Conservation (phyloP, 1,140 invertebrate species). For the Neelides sp. region DNA sequence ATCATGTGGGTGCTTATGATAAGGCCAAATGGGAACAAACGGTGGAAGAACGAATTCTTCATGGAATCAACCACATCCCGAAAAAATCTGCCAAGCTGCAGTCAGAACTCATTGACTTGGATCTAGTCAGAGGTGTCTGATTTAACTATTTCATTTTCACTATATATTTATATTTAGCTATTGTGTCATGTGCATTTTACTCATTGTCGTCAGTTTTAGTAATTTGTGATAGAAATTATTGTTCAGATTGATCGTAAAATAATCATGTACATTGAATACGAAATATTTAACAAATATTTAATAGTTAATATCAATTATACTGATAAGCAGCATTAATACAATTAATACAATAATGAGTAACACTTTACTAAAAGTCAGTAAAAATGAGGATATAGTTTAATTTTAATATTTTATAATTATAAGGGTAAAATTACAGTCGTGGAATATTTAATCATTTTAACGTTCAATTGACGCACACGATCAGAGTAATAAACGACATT, state of each 20-base stretch:
- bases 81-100: slow-evolving; percentile 76
- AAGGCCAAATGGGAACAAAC: slow-evolving; percentile 93
- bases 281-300: too few species aligned
- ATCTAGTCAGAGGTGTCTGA: slow-evolving; percentile 66
- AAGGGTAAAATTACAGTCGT: too few species aligned
- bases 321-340: too few species aligned
- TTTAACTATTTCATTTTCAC: slow-evolving; percentile 35
- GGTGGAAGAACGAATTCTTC: slow-evolving; percentile 73
- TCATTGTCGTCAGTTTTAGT: neutral
- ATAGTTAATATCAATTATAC: too few species aligned
- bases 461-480: too few species aligned
- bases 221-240: neutral
- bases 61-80: slow-evolving; percentile 69
- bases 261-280: too few species aligned
- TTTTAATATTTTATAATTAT: too few species aligned
- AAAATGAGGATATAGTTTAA: too few species aligned
- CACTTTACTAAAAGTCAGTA: too few species aligned
- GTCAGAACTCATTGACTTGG: slow-evolving; percentile 87
- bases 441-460: too few species aligned
- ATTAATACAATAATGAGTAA: too few species aligned
- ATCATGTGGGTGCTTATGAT: slow-evolving; percentile 89
- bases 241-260: neutral
- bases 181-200: slow-evolving; percentile 7
- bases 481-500: too few species aligned
- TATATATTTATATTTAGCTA: slow-evolving; percentile 32